Evolutionary conservation across 2,113 vertebrate species (phyloP).

Genomic region (Cacatua alba): DNA sequence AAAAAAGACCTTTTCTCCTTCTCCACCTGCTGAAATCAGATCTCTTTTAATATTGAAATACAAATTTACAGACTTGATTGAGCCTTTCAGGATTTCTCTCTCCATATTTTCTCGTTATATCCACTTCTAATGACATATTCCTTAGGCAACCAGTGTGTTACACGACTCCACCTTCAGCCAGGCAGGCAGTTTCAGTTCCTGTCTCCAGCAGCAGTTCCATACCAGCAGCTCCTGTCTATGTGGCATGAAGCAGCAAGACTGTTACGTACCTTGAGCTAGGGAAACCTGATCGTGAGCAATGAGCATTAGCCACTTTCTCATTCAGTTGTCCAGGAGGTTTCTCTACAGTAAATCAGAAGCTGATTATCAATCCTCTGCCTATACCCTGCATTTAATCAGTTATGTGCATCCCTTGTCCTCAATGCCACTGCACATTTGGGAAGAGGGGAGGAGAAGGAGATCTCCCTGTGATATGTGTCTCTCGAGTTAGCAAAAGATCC

Average conservation of each 20-base stretch:
- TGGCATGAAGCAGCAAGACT: background rate
- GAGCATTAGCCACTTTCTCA: background rate
- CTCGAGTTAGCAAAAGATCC: background rate
- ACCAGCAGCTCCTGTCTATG: background rate
- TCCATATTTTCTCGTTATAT: background rate
- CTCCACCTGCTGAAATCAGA: background rate
- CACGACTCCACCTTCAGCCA: accelerated
- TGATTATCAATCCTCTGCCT: background rate
- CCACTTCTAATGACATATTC: background rate
- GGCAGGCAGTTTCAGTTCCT: background rate
- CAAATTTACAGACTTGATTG: background rate
- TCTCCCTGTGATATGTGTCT: background rate
- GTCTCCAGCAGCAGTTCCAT: background rate
- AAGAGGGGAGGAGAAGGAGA: background rate
- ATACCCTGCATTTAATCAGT: background rate
- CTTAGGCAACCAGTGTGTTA: background rate
- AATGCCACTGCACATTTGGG: background rate
- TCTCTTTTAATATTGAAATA: background rate
- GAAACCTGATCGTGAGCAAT: background rate
- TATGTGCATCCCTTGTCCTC: background rate
- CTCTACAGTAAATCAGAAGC: background rate
- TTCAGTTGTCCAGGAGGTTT: background rate
- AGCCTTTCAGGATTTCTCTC: background rate
- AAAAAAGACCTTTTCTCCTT: background rate
- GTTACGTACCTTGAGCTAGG: background rate